Evolutionary conservation across 2,888 invertebrate species (phyloP), one percentile per base, ranked within the genome.

Genomic region (Lepidocyrtinus sp.): DNA sequence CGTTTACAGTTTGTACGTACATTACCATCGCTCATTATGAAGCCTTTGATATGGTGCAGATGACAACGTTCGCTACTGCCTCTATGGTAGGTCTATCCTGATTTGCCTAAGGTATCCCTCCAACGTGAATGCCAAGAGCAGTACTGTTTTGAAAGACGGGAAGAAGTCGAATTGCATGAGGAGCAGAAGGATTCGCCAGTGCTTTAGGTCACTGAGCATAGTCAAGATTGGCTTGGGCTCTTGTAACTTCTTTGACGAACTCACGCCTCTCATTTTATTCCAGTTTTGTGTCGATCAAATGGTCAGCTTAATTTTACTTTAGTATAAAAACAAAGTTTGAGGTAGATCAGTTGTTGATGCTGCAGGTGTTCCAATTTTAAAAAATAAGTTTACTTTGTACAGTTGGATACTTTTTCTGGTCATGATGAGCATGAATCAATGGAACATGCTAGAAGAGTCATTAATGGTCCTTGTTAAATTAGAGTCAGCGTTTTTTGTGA

Each of bases 211-310:
- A 2, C 17, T 55, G n/a, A n/a, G 2, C 17, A 17, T 55, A 12
- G 17, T 55, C 15, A 55, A 55, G 17, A 55, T 55, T 55, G 55
- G 55, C 15, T 55, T 55, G 2, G 55, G 55, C 3, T 5, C 5
- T n/a, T 12, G 9, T n/a, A 55, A n/a, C 55, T 55, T 12, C n/a
- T 55, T 55, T 55, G 55, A 55, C 9, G 17, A 2, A n/a, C 17
- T 55, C n/a, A 55, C 55, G 17, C 55, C 55, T 15, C 55, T 55
- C 2, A 17, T 55, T 2, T n/a, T 55, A 7, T 55, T 55, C 55
- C 55, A 55, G 55, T 55, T 55, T 55, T 55, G 55, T n/a, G 55
- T 55, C n/a, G 55, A 55, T n/a, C 55, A 55, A 55, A 17, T 55
- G 2, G 17, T n/a, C 5, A 55, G 55, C 17, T n/a, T 55, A 55